phyloP scores from a whole-genome alignment of 2,797 vertebrate species.

The Dallia pectoralis region DNA sequence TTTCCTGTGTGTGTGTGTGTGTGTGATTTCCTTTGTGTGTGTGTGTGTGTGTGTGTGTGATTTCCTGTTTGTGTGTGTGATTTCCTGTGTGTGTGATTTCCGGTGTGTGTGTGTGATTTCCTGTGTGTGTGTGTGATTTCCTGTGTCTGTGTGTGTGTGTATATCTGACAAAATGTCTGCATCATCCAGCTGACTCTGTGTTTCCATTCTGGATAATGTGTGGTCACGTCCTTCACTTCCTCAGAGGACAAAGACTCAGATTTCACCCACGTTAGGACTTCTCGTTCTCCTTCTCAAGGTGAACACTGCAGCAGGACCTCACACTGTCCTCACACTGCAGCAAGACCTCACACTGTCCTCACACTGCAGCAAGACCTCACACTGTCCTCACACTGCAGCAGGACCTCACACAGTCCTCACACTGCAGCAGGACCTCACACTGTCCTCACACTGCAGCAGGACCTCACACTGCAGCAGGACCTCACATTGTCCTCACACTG shows the following conservation, averaged over 20 bases:
- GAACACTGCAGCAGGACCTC: background rate
- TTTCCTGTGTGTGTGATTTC: slow-evolving; percentile 5
- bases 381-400: background rate
- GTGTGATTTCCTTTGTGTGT: background rate
- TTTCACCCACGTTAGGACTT: slow-evolving; percentile 10
- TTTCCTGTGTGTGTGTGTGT: background rate
- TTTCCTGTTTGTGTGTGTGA: background rate
- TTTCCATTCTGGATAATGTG: background rate
- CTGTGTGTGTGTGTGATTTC: background rate
- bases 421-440: no score
- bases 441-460: no score
- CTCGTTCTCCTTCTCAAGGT: slow-evolving; percentile 7
- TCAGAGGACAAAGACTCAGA: slow-evolving; percentile 12
- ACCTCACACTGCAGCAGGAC: no score
- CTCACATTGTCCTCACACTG: no score
- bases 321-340: background rate
- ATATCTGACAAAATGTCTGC: background rate
- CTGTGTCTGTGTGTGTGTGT: background rate
- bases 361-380: background rate
- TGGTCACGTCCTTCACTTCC: background rate
- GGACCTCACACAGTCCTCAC: background rate
- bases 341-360: background rate
- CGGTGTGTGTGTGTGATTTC: background rate
- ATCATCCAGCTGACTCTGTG: slow-evolving; percentile 9
- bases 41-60: slow-evolving; percentile 13